Evolutionary conservation across 2,797 vertebrate genomes (phyloP).

Genomic region (Melanotaenia pygmaea): DNA sequence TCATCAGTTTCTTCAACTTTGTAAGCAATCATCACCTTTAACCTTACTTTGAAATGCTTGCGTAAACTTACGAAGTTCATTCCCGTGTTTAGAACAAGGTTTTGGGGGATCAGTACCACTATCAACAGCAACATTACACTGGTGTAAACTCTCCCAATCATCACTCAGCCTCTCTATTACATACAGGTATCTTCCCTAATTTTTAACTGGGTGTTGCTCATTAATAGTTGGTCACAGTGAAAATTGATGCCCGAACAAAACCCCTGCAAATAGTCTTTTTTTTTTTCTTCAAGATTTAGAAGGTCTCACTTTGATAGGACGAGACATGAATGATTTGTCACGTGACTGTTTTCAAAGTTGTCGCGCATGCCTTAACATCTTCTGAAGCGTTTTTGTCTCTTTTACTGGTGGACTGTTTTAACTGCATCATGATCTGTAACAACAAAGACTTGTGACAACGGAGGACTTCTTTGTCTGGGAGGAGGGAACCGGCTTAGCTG

Average conservation of each 20-base stretch:
- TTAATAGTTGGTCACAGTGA: conserved; percentile 38
- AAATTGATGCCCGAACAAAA: conserved; percentile 31
- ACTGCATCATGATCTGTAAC: conserved; percentile 41
- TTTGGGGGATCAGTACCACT: conserved; percentile 49
- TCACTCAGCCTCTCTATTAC: conserved; percentile 44
- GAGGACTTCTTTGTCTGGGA: conserved; percentile 32
- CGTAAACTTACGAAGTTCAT: conserved; percentile 18
- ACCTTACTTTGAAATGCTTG: conserved; percentile 51
- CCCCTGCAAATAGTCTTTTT: conserved; percentile 29
- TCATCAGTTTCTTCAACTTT: conserved; percentile 37
- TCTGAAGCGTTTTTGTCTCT: conserved; percentile 43
- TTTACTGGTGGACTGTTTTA: conserved; percentile 49
- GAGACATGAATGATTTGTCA: conserved; percentile 36
- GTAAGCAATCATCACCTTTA: conserved; percentile 43
- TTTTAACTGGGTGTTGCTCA: conserved; percentile 51
- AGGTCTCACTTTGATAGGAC: conserved; percentile 29
- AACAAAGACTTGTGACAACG: conserved; percentile 41
- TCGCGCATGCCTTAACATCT: conserved; percentile 72
- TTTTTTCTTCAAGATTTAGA: conserved; percentile 18
- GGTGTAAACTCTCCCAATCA: conserved; percentile 70
- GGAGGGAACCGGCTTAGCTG: no score
- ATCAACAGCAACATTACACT: conserved; percentile 64
- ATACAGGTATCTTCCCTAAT: conserved; percentile 57
- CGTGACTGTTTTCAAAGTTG: conserved; percentile 54
- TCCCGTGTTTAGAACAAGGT: conserved; percentile 36